phyloP scores from a whole-genome alignment of 53 echinoderm and acorn worm species.

The Mesocentrotus franciscanus region DNA sequence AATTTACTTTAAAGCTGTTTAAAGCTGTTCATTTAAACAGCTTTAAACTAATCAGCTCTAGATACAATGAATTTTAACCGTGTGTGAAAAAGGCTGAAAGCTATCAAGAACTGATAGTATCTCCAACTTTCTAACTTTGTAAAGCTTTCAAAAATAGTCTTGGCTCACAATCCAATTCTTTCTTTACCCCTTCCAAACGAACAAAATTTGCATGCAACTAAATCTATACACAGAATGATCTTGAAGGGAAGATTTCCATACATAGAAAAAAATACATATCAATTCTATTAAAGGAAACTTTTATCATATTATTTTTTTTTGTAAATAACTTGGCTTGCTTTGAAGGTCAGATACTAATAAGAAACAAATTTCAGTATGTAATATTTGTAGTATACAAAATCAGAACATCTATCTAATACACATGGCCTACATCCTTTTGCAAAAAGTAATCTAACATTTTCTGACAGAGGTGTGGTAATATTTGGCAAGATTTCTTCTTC shows the following conservation, averaged over 20 bases:
- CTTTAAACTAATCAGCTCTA: too few relatives aligned
- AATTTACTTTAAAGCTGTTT: too few relatives aligned
- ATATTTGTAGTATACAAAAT: neutral
- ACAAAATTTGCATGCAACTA: neutral
- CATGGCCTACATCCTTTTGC: neutral
- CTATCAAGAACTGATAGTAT: neutral
- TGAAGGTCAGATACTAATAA: neutral
- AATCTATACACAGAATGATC: neutral
- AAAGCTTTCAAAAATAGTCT: neutral
- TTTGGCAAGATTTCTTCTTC: neutral
- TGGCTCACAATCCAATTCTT: neutral
- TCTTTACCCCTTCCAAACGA: neutral
- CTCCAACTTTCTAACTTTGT: neutral
- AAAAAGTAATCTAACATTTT: neutral
- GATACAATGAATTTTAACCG: too few relatives aligned
- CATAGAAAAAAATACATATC: neutral
- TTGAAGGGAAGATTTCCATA: neutral
- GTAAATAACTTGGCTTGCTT: neutral
- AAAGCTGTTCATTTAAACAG: too few relatives aligned
- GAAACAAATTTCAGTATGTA: neutral
- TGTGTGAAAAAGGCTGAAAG: too few relatives aligned
- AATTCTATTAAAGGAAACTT: neutral
- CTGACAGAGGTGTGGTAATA: neutral
- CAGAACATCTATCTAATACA: neutral
- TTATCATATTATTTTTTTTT: neutral